phyloP scores from a whole-genome alignment of 2,888 invertebrate genomes.

The Ophion ventricosus region DNA sequence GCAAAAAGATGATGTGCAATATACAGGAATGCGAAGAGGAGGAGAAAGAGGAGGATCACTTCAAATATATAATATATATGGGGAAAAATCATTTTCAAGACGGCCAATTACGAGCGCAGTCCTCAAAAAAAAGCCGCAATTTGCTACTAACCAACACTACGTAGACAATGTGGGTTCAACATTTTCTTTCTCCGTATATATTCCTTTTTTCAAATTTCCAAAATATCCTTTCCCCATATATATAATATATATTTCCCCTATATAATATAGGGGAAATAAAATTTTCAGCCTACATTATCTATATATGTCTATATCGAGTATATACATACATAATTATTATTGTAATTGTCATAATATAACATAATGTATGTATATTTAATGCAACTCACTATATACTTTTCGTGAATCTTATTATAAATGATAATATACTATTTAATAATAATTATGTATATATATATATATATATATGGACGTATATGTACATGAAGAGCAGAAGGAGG shows the following conservation, averaged over 20 bases:
- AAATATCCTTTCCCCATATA: neutral
- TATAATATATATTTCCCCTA: neutral
- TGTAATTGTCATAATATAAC: too few species aligned
- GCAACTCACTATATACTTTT: too few species aligned
- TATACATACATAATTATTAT: too few species aligned
- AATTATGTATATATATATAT: neutral
- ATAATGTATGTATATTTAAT: too few species aligned
- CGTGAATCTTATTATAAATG: too few species aligned
- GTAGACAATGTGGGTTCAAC: neutral
- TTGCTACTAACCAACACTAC: neutral
- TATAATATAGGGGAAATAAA: too few species aligned
- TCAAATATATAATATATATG: neutral
- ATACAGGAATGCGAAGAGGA: slow-evolving; percentile 37
- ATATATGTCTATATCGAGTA: too few species aligned
- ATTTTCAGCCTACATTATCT: too few species aligned
- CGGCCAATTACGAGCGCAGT: neutral
- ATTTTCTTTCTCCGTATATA: too few species aligned
- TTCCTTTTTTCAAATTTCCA: too few species aligned
- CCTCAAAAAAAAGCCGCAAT: neutral
- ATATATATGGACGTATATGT: neutral
- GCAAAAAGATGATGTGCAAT: slow-evolving; percentile 38
- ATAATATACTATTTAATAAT: too few species aligned
- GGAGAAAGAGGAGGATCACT: slow-evolving; percentile 29
- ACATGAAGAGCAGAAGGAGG: slow-evolving; percentile 47
- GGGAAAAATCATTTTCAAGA: neutral